Conservation (phyloP, 1,140 invertebrate species). For the Bombus superbus region DNA sequence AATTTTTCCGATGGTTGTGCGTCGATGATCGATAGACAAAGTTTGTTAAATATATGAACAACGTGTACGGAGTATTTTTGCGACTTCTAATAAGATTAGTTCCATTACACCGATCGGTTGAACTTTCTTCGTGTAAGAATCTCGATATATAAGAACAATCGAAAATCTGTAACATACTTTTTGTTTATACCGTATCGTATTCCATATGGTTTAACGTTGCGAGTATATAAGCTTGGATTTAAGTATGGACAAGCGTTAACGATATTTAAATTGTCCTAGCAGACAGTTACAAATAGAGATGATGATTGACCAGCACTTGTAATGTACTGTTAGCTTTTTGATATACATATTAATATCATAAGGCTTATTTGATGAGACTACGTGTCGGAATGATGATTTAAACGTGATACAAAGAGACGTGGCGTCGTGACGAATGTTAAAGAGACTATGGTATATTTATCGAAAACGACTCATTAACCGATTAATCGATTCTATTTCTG, state of each 20-base stretch:
- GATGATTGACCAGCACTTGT: slow-evolving; percentile 1
- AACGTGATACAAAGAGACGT: slow-evolving; percentile 13
- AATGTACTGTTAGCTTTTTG: slow-evolving; percentile 19
- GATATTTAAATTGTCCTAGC: not conserved
- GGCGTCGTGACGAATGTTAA: slow-evolving; percentile 3
- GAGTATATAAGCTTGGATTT: not conserved
- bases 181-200: too few species aligned
- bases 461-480: not conserved
- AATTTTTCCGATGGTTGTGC: too few species aligned
- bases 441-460: not conserved
- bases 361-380: not conserved
- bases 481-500: slow-evolving; percentile 1
- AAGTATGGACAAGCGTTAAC: not conserved
- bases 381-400: slow-evolving; percentile 12
- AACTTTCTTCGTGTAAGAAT: too few species aligned
- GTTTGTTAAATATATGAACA: too few species aligned
- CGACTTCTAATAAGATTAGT: too few species aligned
- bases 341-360: slow-evolving; percentile 30
- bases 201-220: too few species aligned
- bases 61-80: too few species aligned
- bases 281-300: not conserved
- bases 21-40: too few species aligned
- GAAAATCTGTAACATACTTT: too few species aligned
- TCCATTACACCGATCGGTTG: too few species aligned
- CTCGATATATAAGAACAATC: too few species aligned